Evolutionary conservation across 2,888 invertebrate species (phyloP).

Genomic region (Lacanobia wlatinum): DNA sequence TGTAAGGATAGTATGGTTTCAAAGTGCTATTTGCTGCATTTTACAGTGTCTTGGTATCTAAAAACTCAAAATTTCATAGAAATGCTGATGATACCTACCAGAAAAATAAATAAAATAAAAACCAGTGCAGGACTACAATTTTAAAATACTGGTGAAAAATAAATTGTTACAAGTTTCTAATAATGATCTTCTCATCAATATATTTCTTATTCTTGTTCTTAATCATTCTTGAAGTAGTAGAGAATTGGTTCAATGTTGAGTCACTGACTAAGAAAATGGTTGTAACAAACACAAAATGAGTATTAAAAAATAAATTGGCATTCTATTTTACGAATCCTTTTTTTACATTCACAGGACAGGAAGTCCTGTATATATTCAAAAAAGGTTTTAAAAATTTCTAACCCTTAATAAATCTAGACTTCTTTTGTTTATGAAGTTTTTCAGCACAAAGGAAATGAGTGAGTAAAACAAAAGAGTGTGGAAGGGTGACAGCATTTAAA

Average conservation of each 20-base stretch:
- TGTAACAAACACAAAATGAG: background rate
- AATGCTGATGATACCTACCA: background rate
- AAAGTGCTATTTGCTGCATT: background rate
- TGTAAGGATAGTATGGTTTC: background rate
- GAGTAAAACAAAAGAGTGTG: constrained; percentile 1
- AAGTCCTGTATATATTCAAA: no score
- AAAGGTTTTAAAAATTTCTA: no score
- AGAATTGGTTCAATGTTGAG: background rate
- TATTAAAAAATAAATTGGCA: background rate
- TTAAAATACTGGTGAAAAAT: background rate
- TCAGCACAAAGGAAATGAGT: background rate
- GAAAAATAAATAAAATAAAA: background rate
- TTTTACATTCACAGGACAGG: background rate
- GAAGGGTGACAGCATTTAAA: background rate
- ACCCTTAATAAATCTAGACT: background rate
- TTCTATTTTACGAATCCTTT: background rate
- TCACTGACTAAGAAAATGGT: background rate
- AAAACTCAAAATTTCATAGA: no score
- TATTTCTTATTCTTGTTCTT: no score
- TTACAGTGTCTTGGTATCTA: background rate
- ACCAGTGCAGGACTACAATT: background rate
- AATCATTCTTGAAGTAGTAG: background rate
- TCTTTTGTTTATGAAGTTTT: constrained; percentile 2
- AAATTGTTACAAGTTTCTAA: background rate
- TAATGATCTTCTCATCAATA: no score